phyloP scores from a whole-genome alignment of 2,888 invertebrate genomes.

The Harpalus rufipes region DNA sequence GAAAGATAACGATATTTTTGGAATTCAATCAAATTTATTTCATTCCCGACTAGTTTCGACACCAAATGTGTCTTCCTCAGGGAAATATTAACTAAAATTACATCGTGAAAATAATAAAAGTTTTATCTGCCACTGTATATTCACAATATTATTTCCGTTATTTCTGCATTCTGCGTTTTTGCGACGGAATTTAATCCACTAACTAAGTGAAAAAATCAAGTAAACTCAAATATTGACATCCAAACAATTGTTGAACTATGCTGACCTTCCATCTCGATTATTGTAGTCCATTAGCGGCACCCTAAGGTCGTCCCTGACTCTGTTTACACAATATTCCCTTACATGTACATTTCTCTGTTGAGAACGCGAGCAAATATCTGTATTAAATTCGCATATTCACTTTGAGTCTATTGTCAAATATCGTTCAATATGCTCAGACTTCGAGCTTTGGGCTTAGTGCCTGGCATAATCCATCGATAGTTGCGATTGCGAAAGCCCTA shows the following conservation, averaged over 20 bases:
- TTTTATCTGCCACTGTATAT: too few relatives aligned
- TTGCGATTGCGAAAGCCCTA: constrained; percentile 15
- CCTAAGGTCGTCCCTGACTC: constrained; percentile 27
- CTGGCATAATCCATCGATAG: constrained; percentile 14
- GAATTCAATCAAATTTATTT: too few relatives aligned
- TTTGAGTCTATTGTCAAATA: constrained; percentile 36
- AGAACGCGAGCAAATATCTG: constrained; percentile 22
- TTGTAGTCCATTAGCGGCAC: constrained; percentile 37
- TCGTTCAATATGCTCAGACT: constrained; percentile 22
- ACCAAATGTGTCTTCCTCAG: too few relatives aligned
- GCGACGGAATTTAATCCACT: not conserved
- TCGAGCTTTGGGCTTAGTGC: not conserved
- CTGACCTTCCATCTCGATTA: constrained; percentile 38
- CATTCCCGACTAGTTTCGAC: too few relatives aligned
- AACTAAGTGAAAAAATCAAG: constrained; percentile 16
- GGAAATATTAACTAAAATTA: too few relatives aligned
- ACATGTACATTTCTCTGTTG: constrained; percentile 9
- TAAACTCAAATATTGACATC: constrained; percentile 16
- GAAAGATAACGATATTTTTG: too few relatives aligned
- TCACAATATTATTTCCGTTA: too few relatives aligned
- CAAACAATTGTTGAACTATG: constrained; percentile 5
- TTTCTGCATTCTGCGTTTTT: too few relatives aligned
- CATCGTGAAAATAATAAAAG: too few relatives aligned
- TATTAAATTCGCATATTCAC: constrained; percentile 43
- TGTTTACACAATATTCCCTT: constrained; percentile 40